Conservation (phyloP, 1,140 invertebrate genomes). For the Lordiphosa collinella region DNA sequence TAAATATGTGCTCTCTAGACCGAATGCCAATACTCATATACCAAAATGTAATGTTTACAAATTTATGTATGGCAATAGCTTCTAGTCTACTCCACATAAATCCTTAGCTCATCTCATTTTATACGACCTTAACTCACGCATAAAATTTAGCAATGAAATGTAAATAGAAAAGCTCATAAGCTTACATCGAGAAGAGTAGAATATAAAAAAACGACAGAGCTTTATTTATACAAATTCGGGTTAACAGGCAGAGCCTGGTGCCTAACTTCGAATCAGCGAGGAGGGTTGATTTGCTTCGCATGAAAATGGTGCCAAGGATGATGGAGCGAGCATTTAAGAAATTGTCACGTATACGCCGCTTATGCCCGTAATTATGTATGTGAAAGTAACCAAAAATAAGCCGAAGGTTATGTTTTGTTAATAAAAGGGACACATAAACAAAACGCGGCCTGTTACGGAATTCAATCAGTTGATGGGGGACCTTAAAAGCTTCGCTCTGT, state of each 20-base stretch:
- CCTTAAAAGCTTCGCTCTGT: slow-evolving; percentile 13
- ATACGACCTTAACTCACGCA: slow-evolving; percentile 41
- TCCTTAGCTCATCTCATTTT: slow-evolving; percentile 3
- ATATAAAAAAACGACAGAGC: slow-evolving; percentile 53
- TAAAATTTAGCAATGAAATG: slow-evolving; percentile 67
- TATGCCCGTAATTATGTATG: slow-evolving; percentile 65
- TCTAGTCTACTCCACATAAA: slow-evolving; percentile 7
- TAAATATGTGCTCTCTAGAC: too few species aligned
- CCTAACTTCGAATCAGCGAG: slow-evolving; percentile 14
- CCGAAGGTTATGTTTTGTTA: slow-evolving; percentile 43
- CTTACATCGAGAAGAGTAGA: slow-evolving; percentile 30
- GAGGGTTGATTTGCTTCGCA: slow-evolving; percentile 19
- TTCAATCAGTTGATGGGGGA: slow-evolving; percentile 49
- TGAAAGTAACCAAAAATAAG: slow-evolving; percentile 48
- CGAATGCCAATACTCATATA: too few species aligned
- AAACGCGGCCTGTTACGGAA: slow-evolving; percentile 37
- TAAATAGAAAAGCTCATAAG: slow-evolving; percentile 69
- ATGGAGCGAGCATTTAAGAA: slow-evolving; percentile 26
- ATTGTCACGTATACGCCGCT: slow-evolving; percentile 66
- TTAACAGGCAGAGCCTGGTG: slow-evolving; percentile 26
- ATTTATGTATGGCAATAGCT: slow-evolving; percentile 7
- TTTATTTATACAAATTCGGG: slow-evolving; percentile 47
- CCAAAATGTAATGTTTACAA: too few species aligned
- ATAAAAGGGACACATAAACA: slow-evolving; percentile 16
- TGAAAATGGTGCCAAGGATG: slow-evolving; percentile 46